Conservation (phyloP, 2,797 vertebrate genomes). For the Avahi laniger region DNA sequence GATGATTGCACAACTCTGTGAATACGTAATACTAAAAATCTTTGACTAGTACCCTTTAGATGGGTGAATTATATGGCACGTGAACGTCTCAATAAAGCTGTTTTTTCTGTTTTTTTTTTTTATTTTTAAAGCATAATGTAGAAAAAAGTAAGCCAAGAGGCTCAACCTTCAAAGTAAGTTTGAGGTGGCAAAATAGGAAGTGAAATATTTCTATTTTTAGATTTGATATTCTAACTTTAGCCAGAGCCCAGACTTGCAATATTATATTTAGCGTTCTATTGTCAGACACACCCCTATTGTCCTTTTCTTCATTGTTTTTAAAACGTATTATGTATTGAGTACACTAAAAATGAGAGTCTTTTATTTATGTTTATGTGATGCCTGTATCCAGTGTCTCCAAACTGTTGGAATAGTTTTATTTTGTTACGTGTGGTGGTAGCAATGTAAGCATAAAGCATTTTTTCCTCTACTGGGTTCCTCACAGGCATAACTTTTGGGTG, state of each 20-base stretch:
- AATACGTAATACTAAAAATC: background rate
- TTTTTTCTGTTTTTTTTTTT: background rate
- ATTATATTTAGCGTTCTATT: constrained; percentile 3
- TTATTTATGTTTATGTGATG: background rate
- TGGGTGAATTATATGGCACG: background rate
- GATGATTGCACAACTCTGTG: background rate
- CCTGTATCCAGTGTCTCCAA: background rate
- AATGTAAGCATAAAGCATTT: background rate
- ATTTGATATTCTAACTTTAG: constrained; percentile 44
- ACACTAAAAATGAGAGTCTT: background rate
- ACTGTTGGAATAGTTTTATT: background rate
- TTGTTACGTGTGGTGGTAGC: background rate
- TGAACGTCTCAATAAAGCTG: background rate
- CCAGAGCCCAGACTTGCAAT: background rate
- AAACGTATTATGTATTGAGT: constrained; percentile 5
- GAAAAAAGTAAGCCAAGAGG: background rate
- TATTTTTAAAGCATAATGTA: background rate
- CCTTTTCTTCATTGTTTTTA: constrained; percentile 42
- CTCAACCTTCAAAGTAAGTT: constrained; percentile 27
- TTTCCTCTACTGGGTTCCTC: background rate
- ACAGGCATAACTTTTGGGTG: background rate
- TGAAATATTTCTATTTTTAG: constrained; percentile 55
- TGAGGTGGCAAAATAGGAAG: constrained; percentile 25
- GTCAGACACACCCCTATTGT: background rate
- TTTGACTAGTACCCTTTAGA: background rate